Base-by-base conservation (phyloP, 2,797 vertebrate genomes). In the Triplophysa bombifrons region DNA sequence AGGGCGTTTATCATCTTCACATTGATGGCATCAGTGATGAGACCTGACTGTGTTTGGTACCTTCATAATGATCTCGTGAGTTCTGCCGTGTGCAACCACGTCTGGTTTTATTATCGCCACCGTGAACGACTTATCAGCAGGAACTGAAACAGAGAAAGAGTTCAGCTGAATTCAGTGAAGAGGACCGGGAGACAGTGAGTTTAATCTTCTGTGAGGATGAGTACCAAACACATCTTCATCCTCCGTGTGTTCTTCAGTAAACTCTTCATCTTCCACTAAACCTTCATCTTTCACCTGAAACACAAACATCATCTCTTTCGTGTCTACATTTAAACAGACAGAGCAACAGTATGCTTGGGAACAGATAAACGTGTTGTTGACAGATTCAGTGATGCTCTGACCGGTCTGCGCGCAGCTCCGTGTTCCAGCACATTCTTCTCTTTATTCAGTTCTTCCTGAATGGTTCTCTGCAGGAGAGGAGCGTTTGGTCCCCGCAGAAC, bases 41-140 rank as follows among this genome's bases (percentile, higher is more conserved):
- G 20, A 22, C 56, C 9, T 30, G 7, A 34, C 16, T 61, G 27
- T 22, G 16, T n/a, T 63, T 74, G 10, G 46, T 90, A 97, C 96
- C 95, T 96, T 97, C 93, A 94, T 93, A 50, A 96, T 94, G 74
- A 97, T 95, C 87, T 97, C 95, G 61, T 94, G 91, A 48, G 92
- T 87, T 82, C 95, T 95, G 79, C 95, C 94, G 2, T 95, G 94
- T 87, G 92, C 94, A 22, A 96, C 94, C 6, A 93, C 96, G 12
- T 97, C 95, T 63, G 96, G 96, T 89, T 96, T 97, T 84, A 97
- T 93, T 87, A 96, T 94, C 22, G 93, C 95, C 83, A 96, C 87
- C 17, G 96, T 96, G 85, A 92, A 96, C 64, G 91, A 87, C 86
- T 92, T 93, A 87, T 87, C 90, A 61, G 85, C 85, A 78, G 93